Base-by-base conservation (phyloP, 2,888 invertebrate genomes). In the Dasypogon diadema region DNA sequence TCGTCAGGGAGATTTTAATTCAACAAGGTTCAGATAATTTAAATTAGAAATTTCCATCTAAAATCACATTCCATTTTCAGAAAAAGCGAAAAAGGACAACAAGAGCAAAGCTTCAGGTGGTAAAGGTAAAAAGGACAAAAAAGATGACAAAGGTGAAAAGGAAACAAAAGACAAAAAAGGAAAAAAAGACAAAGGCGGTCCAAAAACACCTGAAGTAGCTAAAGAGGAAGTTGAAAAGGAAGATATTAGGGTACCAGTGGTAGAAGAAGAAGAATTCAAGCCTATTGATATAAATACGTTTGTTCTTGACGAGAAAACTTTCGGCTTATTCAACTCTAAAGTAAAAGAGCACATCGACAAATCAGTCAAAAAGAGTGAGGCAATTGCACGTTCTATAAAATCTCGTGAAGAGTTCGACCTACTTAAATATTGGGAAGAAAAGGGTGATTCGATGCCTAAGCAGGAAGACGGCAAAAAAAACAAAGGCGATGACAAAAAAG, bases 1-100 rank as follows among this genome's bases (percentile, higher is more conserved):
- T 77, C 37, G 42, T 26, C 55, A 48, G 24, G 24, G 74, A 74
- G 60, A 22, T 76, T 60, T 54, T 65, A 8, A 30, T 18, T 12
- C 2, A 18, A 8, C 37, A 60, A 60, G 6, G 22, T 30, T 2
- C 5, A 2, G 1, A 18, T 24, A 55, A n/a, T 24, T 1, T 22
- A 21, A 22, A 6, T 2, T 56, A 56, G n/a, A 5, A 22, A 26
- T 48, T 12, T 48, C 4, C 2, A 48, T 12, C 3, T 14, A 14
- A 12, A 48, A 48, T 14, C 3, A 12, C 12, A 48, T 48, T 42
- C n/a, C n/a, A 42, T n/a, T n/a, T n/a, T 8, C 42, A 12, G 42
- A 42, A 12, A 42, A 42, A n/a, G 42, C 42, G 8, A 42, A 42
- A 42, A 42, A 42, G n/a, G 42, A n/a, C 42, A 42, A 42, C 8